Evolutionary conservation across 1,140 invertebrate genomes (phyloP), one percentile per base, ranked within the genome.

Genomic region (Leptinotarsa defecta): DNA sequence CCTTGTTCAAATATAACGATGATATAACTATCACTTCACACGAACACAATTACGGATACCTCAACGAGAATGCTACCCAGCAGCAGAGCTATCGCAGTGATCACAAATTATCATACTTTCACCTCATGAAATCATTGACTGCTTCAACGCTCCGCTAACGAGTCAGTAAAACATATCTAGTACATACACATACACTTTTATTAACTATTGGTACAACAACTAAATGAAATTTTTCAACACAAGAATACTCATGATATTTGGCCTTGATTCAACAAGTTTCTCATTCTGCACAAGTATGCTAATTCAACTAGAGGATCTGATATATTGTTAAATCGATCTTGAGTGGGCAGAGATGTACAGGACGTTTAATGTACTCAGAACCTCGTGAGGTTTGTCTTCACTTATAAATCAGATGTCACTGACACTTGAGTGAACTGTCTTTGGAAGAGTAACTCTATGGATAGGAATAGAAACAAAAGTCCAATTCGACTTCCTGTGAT

Each of bases 201-300:
- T 57, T 57, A 15, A 57, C 52, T 57, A 19, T 57, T 15, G 52
- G 15, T 17, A 15, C 15, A 15, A 57, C 15, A 57, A 57, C 52
- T 19, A 57, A 57, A 57, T 57, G 52, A 57, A 57, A 15, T 57
- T 19, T 57, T 57, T 57, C 52, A 57, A 19, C 52, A 65, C 6
- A 65, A 65, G 64, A 65, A 65, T 22, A 65, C 64, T 13, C 13
- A 17, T 65, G 63, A 57, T 57, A 57, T 57, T 57, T 65, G 64
- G 27, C 64, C 64, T 65, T 65, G 64, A 65, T 65, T 65, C 20
- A 13, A 65, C 64, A 34, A 34, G 64, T 65, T 65, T 65, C 64
- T 22, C 13, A 65, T 65, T 65, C 64, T 65, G 20, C 20, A 65
- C 64, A 34, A 34, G 64, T 65, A 65, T 65, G 64, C 27, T 65